phyloP scores from a whole-genome alignment of 1,140 invertebrate genomes.

The Dolichoris vasculosae region DNA sequence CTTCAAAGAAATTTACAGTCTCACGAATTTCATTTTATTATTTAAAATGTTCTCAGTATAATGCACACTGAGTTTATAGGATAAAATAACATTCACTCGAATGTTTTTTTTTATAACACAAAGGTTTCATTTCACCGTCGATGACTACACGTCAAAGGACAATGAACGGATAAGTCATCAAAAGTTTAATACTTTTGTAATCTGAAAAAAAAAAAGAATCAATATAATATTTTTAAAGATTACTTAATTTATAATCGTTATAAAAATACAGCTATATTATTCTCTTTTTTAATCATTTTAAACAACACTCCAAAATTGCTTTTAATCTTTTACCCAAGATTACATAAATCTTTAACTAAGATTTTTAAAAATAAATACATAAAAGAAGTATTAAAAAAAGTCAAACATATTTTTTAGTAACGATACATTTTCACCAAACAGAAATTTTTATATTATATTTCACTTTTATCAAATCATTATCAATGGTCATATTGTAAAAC shows the following conservation, averaged over 20 bases:
- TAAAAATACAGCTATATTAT: background rate
- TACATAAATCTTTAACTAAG: background rate
- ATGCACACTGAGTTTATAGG: conserved; percentile 18
- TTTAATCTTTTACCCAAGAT: background rate
- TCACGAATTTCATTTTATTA: conserved; percentile 27
- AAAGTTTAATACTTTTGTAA: conserved; percentile 1
- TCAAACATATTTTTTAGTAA: background rate
- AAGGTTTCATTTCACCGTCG: conserved; percentile 30
- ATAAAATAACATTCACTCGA: conserved; percentile 21
- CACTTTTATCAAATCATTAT: no score
- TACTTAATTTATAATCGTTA: background rate
- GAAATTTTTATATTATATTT: background rate
- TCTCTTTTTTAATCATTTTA: background rate
- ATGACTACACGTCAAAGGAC: background rate
- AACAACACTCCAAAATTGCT: background rate
- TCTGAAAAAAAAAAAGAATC: conserved; percentile 12
- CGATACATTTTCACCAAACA: no score
- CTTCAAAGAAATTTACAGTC: conserved; percentile 13
- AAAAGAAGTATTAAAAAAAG: background rate
- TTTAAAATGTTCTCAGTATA: conserved; percentile 25
- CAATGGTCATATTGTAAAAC: no score
- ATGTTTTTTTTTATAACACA: conserved; percentile 6
- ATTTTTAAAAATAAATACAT: no score
- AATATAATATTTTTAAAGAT: background rate
- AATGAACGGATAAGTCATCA: background rate